These are phyloP conservation scores for Diadegma fenestrale DNA, from an alignment of 2,888 invertebrate species.

Conservation along the genomic window DNA sequence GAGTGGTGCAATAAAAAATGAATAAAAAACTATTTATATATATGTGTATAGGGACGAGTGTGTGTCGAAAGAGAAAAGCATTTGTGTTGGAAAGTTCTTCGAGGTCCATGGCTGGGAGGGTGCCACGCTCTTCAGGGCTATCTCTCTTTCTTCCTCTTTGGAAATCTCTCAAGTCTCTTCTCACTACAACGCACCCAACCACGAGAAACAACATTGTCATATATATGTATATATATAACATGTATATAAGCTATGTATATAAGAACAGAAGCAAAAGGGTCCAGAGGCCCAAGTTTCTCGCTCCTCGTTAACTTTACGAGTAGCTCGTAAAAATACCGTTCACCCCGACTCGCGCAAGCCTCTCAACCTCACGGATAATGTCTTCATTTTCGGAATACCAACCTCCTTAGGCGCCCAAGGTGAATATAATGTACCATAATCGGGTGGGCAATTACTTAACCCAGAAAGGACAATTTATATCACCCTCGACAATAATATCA, in stretches of 20 bases:
- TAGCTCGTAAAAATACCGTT: constrained; percentile 84
- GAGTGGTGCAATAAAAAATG: constrained; percentile 62
- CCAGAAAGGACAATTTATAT: constrained; percentile 80
- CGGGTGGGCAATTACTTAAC: constrained; percentile 84
- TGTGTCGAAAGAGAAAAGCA: constrained; percentile 18
- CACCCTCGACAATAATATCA: constrained; percentile 21
- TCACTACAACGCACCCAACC: constrained; percentile 19
- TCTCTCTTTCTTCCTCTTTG: constrained; percentile 48
- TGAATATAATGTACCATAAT: constrained; percentile 84
- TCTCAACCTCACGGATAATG: constrained; percentile 77
- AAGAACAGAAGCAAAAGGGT: constrained; percentile 54
- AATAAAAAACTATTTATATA: constrained; percentile 9
- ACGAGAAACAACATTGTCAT: constrained; percentile 42
- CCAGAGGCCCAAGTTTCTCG: constrained; percentile 71
- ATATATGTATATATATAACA: not conserved
- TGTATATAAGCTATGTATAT: constrained; percentile 7
- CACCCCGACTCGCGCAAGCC: constrained; percentile 70
- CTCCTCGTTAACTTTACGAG: constrained; percentile 85
- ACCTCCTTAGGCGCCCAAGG: constrained; percentile 78
- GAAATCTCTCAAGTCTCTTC: constrained; percentile 34
- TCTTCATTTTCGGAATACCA: constrained; percentile 82
- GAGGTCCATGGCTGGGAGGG: constrained; percentile 38
- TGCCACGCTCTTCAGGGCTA: constrained; percentile 40
- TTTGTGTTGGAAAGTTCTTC: constrained; percentile 21
- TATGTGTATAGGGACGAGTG: not conserved